Evolutionary conservation across 1,140 invertebrate species (phyloP).

Genomic region (Bicyclus anynana): DNA sequence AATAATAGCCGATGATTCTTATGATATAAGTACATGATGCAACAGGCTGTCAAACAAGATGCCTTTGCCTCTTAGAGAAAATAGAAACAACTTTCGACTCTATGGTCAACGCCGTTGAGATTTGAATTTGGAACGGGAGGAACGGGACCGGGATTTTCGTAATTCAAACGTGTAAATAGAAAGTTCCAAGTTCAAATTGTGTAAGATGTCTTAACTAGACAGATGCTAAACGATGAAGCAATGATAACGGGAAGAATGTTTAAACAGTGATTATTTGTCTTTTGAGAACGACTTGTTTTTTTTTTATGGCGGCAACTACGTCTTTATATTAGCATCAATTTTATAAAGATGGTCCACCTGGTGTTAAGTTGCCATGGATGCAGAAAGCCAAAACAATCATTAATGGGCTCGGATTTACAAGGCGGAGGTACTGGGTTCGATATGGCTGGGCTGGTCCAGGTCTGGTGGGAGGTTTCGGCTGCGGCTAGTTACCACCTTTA

Average conservation of each 20-base stretch:
- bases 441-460: no score
- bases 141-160: slow-evolving; percentile 6
- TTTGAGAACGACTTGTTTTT: background rate
- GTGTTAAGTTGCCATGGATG: no score
- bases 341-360: no score
- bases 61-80: background rate
- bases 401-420: no score
- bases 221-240: background rate
- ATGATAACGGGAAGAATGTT: background rate
- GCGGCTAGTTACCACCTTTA: no score
- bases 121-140: slow-evolving; percentile 14
- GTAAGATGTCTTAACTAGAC: background rate
- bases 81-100: background rate
- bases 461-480: no score
- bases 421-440: no score
- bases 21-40: background rate
- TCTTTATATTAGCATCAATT: no score
- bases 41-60: background rate
- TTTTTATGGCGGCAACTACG: no score
- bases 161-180: slow-evolving; percentile 18
- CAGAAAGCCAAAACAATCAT: no score
- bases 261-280: background rate
- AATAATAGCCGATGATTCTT: no score
- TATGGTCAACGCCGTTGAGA: background rate
- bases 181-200: slow-evolving; percentile 10